phyloP scores from a whole-genome alignment of 53 echinoderm and acorn worm species.

The Echinometra lucunter region DNA sequence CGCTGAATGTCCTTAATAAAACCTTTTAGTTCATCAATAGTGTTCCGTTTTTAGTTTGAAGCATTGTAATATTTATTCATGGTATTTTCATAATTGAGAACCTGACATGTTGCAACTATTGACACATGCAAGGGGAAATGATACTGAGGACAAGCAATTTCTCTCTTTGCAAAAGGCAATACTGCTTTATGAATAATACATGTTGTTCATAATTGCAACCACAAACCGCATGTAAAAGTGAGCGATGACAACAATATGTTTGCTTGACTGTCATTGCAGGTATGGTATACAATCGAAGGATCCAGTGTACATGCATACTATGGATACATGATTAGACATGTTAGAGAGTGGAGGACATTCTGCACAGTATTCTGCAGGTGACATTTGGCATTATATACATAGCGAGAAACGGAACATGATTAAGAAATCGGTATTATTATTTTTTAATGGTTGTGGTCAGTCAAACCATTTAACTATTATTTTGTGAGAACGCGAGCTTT shows the following conservation, averaged over 20 bases:
- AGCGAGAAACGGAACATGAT: not conserved
- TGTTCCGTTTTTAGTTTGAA: not conserved
- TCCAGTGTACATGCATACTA: too few relatives aligned
- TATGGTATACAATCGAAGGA: too few relatives aligned
- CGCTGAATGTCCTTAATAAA: not conserved
- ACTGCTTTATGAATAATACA: not conserved
- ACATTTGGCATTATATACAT: not conserved
- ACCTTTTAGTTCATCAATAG: not conserved
- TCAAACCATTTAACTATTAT: too few relatives aligned
- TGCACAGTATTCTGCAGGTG: not conserved
- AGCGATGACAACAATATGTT: not conserved
- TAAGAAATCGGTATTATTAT: too few relatives aligned
- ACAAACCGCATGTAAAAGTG: not conserved
- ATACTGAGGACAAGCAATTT: not conserved
- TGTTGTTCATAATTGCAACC: constrained; percentile 20
- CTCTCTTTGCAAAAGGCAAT: not conserved
- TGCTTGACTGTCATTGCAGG: not conserved
- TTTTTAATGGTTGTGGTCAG: too few relatives aligned
- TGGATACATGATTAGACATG: too few relatives aligned
- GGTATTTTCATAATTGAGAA: not conserved
- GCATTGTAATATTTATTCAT: not conserved
- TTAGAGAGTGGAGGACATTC: not conserved
- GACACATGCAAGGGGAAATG: not conserved
- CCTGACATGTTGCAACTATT: not conserved
- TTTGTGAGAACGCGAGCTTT: too few relatives aligned